Conservation (phyloP, 2,797 vertebrate species). For the Myoxocephalus aenaeus region DNA sequence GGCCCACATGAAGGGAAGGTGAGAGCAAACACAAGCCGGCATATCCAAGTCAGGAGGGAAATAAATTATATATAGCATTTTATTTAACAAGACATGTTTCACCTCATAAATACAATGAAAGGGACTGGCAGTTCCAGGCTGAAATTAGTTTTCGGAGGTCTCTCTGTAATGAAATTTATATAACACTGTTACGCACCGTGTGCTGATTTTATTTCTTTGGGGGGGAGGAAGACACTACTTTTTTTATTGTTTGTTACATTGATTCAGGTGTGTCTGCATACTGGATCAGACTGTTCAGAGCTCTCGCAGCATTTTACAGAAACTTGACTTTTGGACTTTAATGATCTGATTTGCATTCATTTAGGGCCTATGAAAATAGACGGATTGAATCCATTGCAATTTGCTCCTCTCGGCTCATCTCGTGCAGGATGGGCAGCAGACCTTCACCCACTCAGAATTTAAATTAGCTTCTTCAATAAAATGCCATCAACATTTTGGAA, state of each 20-base stretch:
- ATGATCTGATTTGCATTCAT: constrained; percentile 60
- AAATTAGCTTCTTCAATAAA: constrained; percentile 51
- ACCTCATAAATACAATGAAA: constrained; percentile 51
- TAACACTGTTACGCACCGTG: constrained; percentile 40
- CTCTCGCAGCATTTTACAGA: constrained; percentile 35
- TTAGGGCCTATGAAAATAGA: constrained; percentile 33
- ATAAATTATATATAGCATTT: constrained; percentile 38
- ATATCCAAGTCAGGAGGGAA: constrained; percentile 8
- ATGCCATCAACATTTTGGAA: constrained; percentile 38
- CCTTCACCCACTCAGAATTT: constrained; percentile 53
- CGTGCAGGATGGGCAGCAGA: constrained; percentile 34
- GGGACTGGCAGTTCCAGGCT: constrained; percentile 21
- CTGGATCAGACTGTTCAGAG: constrained; percentile 41
- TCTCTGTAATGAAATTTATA: constrained; percentile 53
- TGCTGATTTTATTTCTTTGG: constrained; percentile 50
- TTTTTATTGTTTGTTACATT: constrained; percentile 49
- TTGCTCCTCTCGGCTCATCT: constrained; percentile 34
- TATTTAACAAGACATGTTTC: constrained; percentile 52
- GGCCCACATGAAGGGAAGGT: constrained; percentile 11
- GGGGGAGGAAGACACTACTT: constrained; percentile 32
- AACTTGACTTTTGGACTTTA: constrained; percentile 51
- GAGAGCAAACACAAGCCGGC: constrained; percentile 15
- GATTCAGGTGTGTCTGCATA: constrained; percentile 50
- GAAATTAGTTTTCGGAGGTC: constrained; percentile 42
- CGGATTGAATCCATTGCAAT: constrained; percentile 45